phyloP scores from a whole-genome alignment of 2,888 invertebrate species.

The Clivina fossor region DNA sequence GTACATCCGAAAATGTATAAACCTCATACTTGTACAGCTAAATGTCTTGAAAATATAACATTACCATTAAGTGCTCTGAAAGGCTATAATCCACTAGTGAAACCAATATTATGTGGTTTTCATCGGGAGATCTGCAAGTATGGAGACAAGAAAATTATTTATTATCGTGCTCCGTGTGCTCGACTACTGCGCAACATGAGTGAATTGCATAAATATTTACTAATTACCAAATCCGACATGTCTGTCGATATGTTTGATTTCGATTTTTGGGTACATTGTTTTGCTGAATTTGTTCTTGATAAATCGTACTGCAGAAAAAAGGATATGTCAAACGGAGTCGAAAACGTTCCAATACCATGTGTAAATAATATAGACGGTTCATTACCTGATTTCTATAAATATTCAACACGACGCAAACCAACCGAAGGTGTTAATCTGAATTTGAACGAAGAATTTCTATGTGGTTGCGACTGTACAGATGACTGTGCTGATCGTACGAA shows the following conservation, averaged over 20 bases:
- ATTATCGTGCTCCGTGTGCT: constrained; percentile 80
- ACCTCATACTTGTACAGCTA: constrained; percentile 66
- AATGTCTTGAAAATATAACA: constrained; percentile 59
- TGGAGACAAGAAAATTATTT: constrained; percentile 61
- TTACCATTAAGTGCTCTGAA: constrained; percentile 65
- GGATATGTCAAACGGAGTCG: constrained; percentile 43
- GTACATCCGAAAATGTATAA: constrained; percentile 61
- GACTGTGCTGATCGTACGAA: constrained; percentile 87
- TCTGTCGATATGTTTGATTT: constrained; percentile 92
- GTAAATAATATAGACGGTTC: constrained; percentile 87
- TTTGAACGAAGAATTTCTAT: constrained; percentile 80
- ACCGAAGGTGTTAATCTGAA: constrained; percentile 85
- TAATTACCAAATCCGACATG: constrained; percentile 67
- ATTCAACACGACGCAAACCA: constrained; percentile 82
- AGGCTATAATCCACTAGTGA: constrained; percentile 78
- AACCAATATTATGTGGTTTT: constrained; percentile 86
- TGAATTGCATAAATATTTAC: constrained; percentile 78
- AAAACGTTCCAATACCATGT: constrained; percentile 86
- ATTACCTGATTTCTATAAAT: constrained; percentile 82
- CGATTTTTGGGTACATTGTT: constrained; percentile 74
- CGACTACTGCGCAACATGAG: constrained; percentile 70
- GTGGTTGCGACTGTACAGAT: constrained; percentile 90
- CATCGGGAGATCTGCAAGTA: constrained; percentile 65
- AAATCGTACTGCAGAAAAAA: constrained; percentile 64
- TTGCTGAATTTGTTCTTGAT: constrained; percentile 80